Conservation (phyloP, 2,113 vertebrate species). For the Podilymbus podiceps region DNA sequence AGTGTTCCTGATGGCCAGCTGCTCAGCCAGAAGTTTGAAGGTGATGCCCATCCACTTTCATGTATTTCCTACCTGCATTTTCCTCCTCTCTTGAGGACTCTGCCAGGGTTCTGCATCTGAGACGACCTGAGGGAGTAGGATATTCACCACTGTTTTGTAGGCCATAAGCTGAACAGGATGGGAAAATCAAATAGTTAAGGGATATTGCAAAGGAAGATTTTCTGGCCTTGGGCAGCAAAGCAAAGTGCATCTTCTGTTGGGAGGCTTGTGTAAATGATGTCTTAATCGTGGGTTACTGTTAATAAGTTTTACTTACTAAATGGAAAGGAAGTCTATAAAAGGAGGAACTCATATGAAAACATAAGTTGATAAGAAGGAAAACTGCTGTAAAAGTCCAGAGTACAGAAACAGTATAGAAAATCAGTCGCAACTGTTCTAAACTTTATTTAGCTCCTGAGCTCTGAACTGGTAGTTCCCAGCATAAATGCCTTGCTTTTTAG, state of each 20-base stretch:
- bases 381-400: not conserved
- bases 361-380: not conserved
- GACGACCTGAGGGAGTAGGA: not conserved
- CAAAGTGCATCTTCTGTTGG: not conserved
- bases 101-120: not conserved
- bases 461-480: not conserved
- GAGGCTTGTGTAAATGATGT: rapidly evolving
- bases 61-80: not conserved
- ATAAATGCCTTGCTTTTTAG: not conserved
- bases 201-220: not conserved
- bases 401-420: not conserved
- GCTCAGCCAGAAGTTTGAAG: not conserved
- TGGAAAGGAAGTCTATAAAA: not conserved
- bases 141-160: not conserved
- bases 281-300: not conserved
- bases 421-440: not conserved
- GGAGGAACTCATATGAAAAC: not conserved
- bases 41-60: not conserved
- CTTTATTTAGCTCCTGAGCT: not conserved
- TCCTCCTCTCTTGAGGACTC: not conserved
- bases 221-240: not conserved
- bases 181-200: not conserved
- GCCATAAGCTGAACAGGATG: not conserved
- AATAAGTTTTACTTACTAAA: not conserved
- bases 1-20: not conserved